phyloP scores from a whole-genome alignment of 2,888 invertebrate species.

The Pammene fasciana region DNA sequence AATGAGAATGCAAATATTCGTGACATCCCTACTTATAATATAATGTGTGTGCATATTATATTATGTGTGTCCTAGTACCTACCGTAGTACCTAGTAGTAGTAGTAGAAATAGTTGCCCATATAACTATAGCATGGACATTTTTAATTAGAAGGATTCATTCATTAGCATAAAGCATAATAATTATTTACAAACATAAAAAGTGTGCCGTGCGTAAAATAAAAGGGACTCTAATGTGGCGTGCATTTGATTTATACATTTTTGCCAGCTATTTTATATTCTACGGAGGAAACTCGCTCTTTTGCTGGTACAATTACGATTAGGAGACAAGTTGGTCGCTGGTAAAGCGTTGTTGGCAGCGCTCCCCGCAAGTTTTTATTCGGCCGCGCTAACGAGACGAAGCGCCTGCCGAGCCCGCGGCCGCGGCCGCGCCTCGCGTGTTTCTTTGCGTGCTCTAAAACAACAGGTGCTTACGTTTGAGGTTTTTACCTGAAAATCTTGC shows the following conservation, averaged over 20 bases:
- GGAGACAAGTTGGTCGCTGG: constrained; percentile 13
- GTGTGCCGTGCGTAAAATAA: constrained; percentile 16
- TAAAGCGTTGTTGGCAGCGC: constrained; percentile 36
- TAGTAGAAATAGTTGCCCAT: no score
- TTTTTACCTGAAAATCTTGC: constrained; percentile 26
- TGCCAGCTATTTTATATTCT: constrained; percentile 35
- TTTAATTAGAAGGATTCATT: no score
- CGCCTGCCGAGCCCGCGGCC: constrained; percentile 26
- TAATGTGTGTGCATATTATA: no score
- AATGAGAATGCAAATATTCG: no score
- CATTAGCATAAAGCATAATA: background rate
- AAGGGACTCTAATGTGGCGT: constrained; percentile 11
- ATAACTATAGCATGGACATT: no score
- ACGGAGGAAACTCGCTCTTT: constrained; percentile 28
- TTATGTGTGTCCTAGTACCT: no score
- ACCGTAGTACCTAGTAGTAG: no score
- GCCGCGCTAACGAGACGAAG: constrained; percentile 27
- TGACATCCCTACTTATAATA: no score
- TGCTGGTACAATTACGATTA: constrained; percentile 32
- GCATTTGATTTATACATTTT: constrained; percentile 21
- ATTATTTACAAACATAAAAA: background rate
- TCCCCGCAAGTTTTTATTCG: constrained; percentile 17
- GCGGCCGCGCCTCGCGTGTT: constrained; percentile 24
- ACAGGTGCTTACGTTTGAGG: constrained; percentile 34
- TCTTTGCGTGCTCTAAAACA: constrained; percentile 38